Evolutionary conservation across 2,113 vertebrate species (phyloP).

Genomic region (Nycticebus coucang): DNA sequence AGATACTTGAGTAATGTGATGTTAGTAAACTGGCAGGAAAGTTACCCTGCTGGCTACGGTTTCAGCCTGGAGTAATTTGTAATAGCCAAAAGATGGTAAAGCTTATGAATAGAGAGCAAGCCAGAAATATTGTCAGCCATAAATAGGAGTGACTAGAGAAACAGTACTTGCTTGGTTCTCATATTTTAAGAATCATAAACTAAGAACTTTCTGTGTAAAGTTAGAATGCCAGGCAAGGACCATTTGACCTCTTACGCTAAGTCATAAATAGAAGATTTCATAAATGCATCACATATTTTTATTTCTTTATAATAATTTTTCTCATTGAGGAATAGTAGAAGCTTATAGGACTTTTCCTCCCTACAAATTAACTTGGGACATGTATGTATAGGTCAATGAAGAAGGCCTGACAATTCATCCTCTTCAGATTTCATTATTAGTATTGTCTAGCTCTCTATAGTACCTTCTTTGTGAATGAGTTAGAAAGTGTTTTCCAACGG

Average conservation of each 20-base stretch:
- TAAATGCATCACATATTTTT: constrained; percentile 1
- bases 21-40: neutral
- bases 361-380: neutral
- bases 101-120: constrained; percentile 1
- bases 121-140: neutral
- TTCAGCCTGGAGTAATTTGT: neutral
- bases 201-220: neutral
- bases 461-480: constrained; percentile 15
- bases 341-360: neutral
- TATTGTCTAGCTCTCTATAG: neutral
- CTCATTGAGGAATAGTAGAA: neutral
- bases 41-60: constrained; percentile 8
- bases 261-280: constrained; percentile 37
- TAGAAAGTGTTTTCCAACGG: constrained; percentile 40
- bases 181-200: constrained; percentile 43
- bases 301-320: constrained; percentile 7
- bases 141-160: constrained; percentile 35
- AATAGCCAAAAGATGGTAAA: constrained; percentile 41
- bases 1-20: constrained; percentile 16
- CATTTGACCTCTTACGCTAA: neutral
- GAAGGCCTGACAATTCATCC: neutral
- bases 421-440: constrained; percentile 34
- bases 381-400: neutral
- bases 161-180: neutral
- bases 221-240: constrained; percentile 13